Base-by-base conservation (phyloP, 92 coral and sea anemone genomes). In the Umimayanthus kanabou region DNA sequence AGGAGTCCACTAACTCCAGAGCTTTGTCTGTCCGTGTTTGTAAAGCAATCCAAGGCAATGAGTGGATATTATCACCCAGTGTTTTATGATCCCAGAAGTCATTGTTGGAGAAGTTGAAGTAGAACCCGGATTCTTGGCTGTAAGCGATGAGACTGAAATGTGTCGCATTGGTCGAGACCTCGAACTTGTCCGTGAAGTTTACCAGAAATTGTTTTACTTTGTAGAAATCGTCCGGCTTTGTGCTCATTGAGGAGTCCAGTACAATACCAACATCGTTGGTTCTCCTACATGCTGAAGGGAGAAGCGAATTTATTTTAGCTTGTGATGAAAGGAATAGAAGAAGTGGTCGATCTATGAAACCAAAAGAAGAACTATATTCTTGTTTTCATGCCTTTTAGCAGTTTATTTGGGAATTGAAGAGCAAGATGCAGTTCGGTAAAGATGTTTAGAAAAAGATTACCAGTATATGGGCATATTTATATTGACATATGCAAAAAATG, bases 91-190 rank as follows among this genome's bases (percentile, higher is more conserved):
- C 74, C 87, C 87, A 83, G 10, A 69, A 83, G 66, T 83, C 87
- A 14, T 18, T 28, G 61, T 83, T 83, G 64, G 87, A 83, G 37
- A 83, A 83, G 87, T 83, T 83, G 67, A 83, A 83, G 87, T 83
- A 83, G 8, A 83, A 83, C 57, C 79, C 87, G 5, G 77, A 30
- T 39, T 83, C 87, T 71, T 83, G 79, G 77, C 87, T 70, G 45
- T 83, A 83, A 71, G 67, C 87, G 11, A 83, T 83, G 67, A 83
- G 87, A 70, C 87, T 83, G 15, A 83, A 83, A 13, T 83, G 87
- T 26, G 45, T 83, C 6, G 45, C 78, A 23, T 37, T 22, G 23
- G 77, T 0, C 14, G 87, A 83, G 57, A 83, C 87, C 6, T 83
- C 78, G 28, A 83, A 83, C 47, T 69, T 83, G 65, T 83, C 78